phyloP scores from a whole-genome alignment of 2,113 vertebrate species.

The Calidris pygmaea region DNA sequence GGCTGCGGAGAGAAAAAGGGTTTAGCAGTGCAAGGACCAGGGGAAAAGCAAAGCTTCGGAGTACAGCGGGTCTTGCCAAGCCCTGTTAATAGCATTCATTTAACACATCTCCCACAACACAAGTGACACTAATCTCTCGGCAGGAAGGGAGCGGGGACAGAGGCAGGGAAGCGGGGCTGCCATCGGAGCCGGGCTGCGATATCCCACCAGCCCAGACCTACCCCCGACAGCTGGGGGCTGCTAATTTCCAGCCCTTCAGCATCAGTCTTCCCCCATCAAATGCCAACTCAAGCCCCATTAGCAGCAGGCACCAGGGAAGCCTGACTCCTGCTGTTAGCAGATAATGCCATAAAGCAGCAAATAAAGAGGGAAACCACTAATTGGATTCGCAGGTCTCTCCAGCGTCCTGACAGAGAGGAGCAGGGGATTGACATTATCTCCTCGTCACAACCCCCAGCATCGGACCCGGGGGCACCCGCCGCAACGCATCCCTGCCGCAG shows the following conservation, averaged over 20 bases:
- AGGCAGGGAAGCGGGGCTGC: background rate
- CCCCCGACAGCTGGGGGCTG: background rate
- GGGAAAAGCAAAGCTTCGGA: background rate
- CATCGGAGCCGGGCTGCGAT: background rate
- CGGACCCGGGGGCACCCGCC: fast-evolving
- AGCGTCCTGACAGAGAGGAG: background rate
- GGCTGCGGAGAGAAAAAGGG: background rate
- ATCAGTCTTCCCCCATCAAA: background rate
- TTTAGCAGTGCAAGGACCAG: background rate
- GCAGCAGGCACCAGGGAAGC: background rate
- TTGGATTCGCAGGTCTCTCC: background rate
- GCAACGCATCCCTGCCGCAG: fast-evolving
- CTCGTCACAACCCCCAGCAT: background rate
- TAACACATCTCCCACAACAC: background rate
- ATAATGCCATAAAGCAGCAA: conserved; percentile 13
- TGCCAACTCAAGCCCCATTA: conserved; percentile 12
- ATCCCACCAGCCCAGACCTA: background rate
- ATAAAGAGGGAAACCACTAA: conserved; percentile 38
- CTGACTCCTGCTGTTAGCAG: background rate
- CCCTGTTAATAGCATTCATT: background rate
- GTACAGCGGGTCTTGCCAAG: background rate
- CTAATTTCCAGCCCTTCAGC: background rate
- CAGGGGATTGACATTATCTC: background rate
- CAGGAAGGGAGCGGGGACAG: background rate
- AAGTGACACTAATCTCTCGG: background rate